Percentiles rank a stretch among this genome's conserved stretches.
Evolutionary conservation across 2,113 vertebrate species (phyloP).

Genomic region (Phalacrocorax brasilianus): DNA sequence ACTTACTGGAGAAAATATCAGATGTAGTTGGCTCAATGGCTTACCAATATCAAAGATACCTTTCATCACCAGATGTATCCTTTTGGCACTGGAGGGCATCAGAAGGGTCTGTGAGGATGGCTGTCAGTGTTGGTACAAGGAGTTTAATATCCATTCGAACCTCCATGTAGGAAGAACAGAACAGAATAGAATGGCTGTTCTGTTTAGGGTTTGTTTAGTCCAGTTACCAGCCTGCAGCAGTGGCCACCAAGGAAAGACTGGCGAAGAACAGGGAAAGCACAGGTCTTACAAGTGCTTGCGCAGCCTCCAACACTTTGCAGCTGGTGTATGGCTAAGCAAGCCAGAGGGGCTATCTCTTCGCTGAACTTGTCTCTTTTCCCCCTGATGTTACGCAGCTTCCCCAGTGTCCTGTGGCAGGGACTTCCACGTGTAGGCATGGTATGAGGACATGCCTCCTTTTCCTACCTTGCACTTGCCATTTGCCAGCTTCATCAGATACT

Average conservation of each 20-base stretch:
- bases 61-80: not conserved
- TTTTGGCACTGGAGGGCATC: not conserved
- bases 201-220: not conserved
- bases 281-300: not conserved
- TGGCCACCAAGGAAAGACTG: not conserved
- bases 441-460: not conserved
- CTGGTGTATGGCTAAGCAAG: not conserved
- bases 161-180: not conserved
- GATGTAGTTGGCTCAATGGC: not conserved
- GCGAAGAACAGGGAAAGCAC: not conserved
- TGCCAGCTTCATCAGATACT: not conserved
- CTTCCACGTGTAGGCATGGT: not conserved
- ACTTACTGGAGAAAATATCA: not conserved
- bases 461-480: not conserved
- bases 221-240: not conserved
- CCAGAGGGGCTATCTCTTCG: not conserved
- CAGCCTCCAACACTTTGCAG: not conserved
- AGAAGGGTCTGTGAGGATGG: not conserved
- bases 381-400: accelerated
- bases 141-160: accelerated
- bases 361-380: not conserved
- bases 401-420: not conserved
- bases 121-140: not conserved
- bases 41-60: not conserved
- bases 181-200: not conserved